Conservation (phyloP, 1,140 invertebrate species). For the Drosophila santomea region DNA sequence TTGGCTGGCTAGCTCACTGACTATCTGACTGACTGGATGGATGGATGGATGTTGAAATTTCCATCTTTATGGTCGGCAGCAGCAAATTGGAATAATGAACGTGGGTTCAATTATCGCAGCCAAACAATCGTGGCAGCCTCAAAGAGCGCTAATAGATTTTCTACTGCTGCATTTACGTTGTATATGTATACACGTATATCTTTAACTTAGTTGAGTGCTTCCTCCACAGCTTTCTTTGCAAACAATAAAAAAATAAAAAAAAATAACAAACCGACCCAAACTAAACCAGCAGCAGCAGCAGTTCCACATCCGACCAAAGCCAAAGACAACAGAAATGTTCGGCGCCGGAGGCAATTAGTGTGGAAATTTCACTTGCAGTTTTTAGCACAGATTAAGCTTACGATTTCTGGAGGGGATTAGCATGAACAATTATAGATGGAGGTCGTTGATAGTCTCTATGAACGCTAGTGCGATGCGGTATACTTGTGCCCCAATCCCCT, state of each 20-base stretch:
- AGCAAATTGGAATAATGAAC: slow-evolving; percentile 80
- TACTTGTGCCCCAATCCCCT: slow-evolving; percentile 18
- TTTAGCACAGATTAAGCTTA: slow-evolving; percentile 61
- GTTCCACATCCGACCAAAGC: slow-evolving; percentile 33
- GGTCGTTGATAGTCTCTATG: slow-evolving; percentile 55
- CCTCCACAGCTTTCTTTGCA: slow-evolving; percentile 73
- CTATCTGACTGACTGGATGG: not conserved
- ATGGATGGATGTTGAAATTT: slow-evolving; percentile 43
- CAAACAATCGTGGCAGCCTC: slow-evolving; percentile 70
- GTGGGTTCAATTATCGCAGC: slow-evolving; percentile 81
- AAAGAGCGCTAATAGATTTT: slow-evolving; percentile 81
- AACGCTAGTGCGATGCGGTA: too few relatives aligned
- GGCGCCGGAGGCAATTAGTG: slow-evolving; percentile 69
- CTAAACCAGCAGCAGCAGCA: slow-evolving; percentile 15
- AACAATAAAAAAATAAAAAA: slow-evolving; percentile 55
- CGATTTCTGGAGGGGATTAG: slow-evolving; percentile 70
- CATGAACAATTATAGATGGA: slow-evolving; percentile 78
- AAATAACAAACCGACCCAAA: not conserved
- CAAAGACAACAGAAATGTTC: slow-evolving; percentile 64
- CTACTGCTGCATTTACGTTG: slow-evolving; percentile 34
- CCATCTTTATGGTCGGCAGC: slow-evolving; percentile 44
- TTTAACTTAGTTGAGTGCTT: slow-evolving; percentile 27
- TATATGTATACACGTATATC: not conserved
- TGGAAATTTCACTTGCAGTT: slow-evolving; percentile 82
- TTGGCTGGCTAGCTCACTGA: slow-evolving; percentile 9